Evolutionary conservation across 2,797 vertebrate species (phyloP), one percentile per base, ranked within the genome.

Genomic region (Euthynnus affinis): DNA sequence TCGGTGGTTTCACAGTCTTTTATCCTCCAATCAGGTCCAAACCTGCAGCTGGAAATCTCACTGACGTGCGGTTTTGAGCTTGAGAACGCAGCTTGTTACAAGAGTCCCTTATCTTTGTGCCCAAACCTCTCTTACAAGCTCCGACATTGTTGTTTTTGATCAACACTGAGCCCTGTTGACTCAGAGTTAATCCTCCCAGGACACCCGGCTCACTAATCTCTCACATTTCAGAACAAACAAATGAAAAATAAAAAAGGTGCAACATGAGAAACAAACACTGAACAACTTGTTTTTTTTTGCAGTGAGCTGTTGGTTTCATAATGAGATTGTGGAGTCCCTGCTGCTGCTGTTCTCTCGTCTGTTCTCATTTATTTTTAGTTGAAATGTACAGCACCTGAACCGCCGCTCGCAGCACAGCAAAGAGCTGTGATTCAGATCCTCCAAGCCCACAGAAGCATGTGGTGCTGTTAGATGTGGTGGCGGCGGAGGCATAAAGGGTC

Each of bases 131-230:
- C 23, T 59, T 48, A 56, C 40, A n/a, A 58, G 53, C 37, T 44
- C 32, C 12, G 6, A 42, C 37, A 13, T 40, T 57, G 56, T 71
- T 71, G 56, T 71, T 58, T 71, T 37, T 37, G 34, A 37, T 37
- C 34, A 37, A 37, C 34, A 37, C 34, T 37, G 34, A 37, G 34
- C 34, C 34, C 44, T 46, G 44, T 32, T 61, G 69, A 71, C 44
- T 71, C 69, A 71, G 56, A 71, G 57, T 71, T 71, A 71, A 71
- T 71, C 69, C 69, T 61, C 58, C 20, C 55, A 71, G 57, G 58
- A 61, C 46, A 60, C 13, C 29, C 22, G 17, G 58, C 46, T 61
- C 56, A 59, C 29, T 71, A 71, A 71, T 71, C 69, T 71, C 69
- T 61, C 37, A 58, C 68, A 60, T 56, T 61, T 61, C 46, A 58